phyloP scores from a whole-genome alignment of 2,113 vertebrate species.

The Oncorhynchus mykiss region DNA sequence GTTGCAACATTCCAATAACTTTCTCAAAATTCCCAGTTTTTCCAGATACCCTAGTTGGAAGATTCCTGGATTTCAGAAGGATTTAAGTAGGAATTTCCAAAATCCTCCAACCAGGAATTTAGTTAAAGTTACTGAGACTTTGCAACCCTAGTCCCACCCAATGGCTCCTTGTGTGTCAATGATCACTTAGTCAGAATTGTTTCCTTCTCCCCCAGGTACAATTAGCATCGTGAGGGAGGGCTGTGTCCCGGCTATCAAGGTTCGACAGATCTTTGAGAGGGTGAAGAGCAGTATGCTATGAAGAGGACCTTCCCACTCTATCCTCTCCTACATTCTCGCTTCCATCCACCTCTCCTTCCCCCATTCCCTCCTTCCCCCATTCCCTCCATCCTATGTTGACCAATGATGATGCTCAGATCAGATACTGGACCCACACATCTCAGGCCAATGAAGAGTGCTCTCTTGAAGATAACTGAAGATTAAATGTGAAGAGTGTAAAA shows the following conservation, averaged over 20 bases:
- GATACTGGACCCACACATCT: too few species aligned
- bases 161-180: not conserved
- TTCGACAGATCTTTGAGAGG: conserved; percentile 81
- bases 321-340: too few species aligned
- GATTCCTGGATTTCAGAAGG: too few species aligned
- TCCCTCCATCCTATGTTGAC: not conserved
- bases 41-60: too few species aligned
- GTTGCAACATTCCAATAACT: too few species aligned
- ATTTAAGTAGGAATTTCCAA: too few species aligned
- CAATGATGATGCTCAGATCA: not conserved
- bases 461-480: too few species aligned
- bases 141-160: not conserved
- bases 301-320: conserved; percentile 12
- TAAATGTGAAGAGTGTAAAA: too few species aligned
- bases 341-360: not conserved
- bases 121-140: too few species aligned
- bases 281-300: conserved; percentile 74
- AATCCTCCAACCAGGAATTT: too few species aligned
- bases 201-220: conserved; percentile 64
- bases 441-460: too few species aligned
- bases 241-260: conserved; percentile 80
- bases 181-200: not conserved
- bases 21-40: too few species aligned
- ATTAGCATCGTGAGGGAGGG: conserved; percentile 85
- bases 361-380: not conserved